phyloP scores from a whole-genome alignment of 2,113 vertebrate species.

The Pomatorhinus ruficollis region DNA sequence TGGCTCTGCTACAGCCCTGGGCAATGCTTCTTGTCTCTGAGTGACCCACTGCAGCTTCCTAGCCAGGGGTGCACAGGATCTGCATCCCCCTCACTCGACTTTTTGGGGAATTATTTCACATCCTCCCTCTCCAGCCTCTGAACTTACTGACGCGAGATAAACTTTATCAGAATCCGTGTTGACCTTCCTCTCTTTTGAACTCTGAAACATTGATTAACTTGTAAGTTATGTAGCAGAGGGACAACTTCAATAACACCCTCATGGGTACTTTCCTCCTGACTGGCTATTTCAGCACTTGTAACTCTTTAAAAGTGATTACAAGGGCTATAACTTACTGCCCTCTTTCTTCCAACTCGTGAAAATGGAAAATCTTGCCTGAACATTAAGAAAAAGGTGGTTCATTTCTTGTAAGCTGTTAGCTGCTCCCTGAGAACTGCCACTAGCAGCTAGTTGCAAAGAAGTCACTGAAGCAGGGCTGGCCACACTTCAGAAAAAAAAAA shows the following conservation, averaged over 20 bases:
- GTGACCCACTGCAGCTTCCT: neutral
- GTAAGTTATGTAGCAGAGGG: neutral
- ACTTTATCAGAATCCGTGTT: constrained; percentile 26
- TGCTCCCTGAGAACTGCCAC: neutral
- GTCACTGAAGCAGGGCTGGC: neutral
- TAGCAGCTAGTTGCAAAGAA: neutral
- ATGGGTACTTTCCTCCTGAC: neutral
- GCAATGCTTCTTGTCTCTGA: neutral
- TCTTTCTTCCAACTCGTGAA: neutral
- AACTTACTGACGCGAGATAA: neutral
- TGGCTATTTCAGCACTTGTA: neutral
- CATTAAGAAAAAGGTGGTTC: neutral
- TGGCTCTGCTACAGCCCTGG: neutral
- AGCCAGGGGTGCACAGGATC: neutral
- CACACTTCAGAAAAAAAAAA: neutral
- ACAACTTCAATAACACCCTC: neutral
- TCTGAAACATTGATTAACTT: constrained; percentile 44
- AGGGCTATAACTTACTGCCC: neutral
- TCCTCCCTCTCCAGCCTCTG: neutral
- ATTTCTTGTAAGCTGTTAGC: neutral
- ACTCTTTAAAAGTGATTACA: neutral
- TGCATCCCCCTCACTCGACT: neutral
- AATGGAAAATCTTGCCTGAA: neutral
- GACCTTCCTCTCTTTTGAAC: constrained; percentile 52
- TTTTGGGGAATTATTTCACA: neutral